Percentiles rank a stretch among this genome's conserved stretches.
These are phyloP conservation scores for Oenanthe oenanthe DNA, from an alignment of 2,113 vertebrate genomes.

Conservation along the genomic window DNA sequence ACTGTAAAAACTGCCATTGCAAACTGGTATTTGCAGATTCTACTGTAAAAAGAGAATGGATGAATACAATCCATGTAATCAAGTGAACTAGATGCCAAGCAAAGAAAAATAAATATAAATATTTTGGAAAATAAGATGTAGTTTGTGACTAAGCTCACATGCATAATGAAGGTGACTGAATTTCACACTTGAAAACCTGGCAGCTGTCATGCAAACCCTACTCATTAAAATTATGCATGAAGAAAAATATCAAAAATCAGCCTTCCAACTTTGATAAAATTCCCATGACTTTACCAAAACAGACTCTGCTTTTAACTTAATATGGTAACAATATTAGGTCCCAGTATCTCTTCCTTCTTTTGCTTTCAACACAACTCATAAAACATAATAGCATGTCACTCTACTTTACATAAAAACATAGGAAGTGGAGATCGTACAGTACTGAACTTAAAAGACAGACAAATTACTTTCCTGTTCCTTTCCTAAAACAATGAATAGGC, in stretches of 20 bases:
- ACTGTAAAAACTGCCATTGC: not conserved
- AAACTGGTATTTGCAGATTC: not conserved
- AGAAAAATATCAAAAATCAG: not conserved
- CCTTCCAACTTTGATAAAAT: not conserved
- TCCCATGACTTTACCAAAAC: not conserved
- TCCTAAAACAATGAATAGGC: not conserved
- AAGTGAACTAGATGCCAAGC: not conserved
- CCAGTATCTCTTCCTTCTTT: not conserved
- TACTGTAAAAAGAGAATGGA: not conserved
- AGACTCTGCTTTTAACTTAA: not conserved
- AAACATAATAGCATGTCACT: not conserved
- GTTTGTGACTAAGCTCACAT: not conserved
- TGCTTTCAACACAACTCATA: not conserved
- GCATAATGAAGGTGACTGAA: not conserved
- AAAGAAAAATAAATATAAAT: not conserved
- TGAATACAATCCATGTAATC: not conserved
- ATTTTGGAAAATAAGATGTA: not conserved
- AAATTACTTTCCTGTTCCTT: not conserved
- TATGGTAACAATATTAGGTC: not conserved
- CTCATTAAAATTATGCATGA: not conserved
- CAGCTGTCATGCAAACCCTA: not conserved
- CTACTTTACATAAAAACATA: not conserved
- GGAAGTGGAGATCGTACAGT: not conserved
- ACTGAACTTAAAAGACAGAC: not conserved
- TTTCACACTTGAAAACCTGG: not conserved